Evolutionary conservation across 2,888 invertebrate species (phyloP).

Genomic region (Drosophila heteroneura): DNA sequence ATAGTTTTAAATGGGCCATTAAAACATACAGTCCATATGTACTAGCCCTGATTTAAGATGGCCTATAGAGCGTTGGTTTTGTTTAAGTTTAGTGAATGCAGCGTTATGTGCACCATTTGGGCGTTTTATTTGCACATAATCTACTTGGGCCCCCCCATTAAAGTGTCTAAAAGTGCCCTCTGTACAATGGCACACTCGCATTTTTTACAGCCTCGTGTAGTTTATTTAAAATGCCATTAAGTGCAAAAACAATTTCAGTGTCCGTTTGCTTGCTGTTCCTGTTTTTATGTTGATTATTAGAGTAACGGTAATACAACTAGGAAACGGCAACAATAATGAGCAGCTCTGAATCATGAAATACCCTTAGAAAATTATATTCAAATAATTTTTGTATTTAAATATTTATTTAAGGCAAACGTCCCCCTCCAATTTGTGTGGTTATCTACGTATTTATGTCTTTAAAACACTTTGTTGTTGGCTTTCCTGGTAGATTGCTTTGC

Average conservation of each 20-base stretch:
- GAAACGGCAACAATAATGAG: background rate
- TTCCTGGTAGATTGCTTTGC: background rate
- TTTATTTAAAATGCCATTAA: constrained; percentile 78
- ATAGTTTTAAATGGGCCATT: constrained; percentile 43
- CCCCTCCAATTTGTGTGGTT: background rate
- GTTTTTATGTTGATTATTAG: constrained; percentile 67
- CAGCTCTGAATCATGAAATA: constrained; percentile 26
- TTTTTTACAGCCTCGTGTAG: constrained; percentile 70
- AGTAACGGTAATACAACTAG: constrained; percentile 35
- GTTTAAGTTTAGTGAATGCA: constrained; percentile 40
- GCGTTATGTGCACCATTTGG: constrained; percentile 59
- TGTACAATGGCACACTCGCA: constrained; percentile 45
- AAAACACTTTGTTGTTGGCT: background rate
- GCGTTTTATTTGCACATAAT: constrained; percentile 72
- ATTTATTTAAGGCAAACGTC: background rate
- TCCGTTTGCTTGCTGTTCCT: constrained; percentile 38
- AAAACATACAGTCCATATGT: constrained; percentile 31
- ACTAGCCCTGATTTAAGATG: constrained; percentile 34
- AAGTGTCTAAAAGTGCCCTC: constrained; percentile 69
- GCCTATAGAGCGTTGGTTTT: constrained; percentile 35
- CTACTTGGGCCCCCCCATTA: constrained; percentile 65
- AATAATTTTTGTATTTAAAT: background rate
- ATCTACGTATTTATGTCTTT: background rate
- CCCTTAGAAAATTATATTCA: constrained; percentile 25
- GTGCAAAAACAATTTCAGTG: constrained; percentile 72